These are phyloP conservation scores for Pteromalus puparum DNA, from an alignment of 1,140 invertebrate genomes.

Conservation along the genomic window DNA sequence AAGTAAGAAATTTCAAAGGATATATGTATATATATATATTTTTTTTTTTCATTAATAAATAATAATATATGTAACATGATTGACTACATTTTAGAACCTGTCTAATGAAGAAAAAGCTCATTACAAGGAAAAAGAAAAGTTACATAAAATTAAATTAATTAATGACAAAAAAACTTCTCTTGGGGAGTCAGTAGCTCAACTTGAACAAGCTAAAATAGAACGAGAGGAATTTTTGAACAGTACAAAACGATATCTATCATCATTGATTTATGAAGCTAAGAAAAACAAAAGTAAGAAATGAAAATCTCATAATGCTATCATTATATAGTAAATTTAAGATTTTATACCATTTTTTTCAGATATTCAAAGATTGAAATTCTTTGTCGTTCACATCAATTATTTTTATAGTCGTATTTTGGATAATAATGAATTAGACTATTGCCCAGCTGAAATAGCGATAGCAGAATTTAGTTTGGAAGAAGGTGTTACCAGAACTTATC, in stretches of 20 bases:
- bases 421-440: constrained; percentile 58
- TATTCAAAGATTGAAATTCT: constrained; percentile 59
- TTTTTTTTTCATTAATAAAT: no score
- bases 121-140: constrained; percentile 42
- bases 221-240: constrained; percentile 10
- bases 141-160: neutral
- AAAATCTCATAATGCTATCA: neutral
- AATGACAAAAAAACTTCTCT: neutral
- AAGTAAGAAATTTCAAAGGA: constrained; percentile 44
- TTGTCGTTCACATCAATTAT: constrained; percentile 72
- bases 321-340: neutral
- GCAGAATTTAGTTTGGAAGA: constrained; percentile 74
- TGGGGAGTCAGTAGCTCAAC: neutral
- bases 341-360: constrained; percentile 17
- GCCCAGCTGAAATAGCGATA: constrained; percentile 71
- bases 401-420: constrained; percentile 62
- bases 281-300: constrained; percentile 11
- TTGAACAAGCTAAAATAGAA: neutral
- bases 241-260: constrained; percentile 24
- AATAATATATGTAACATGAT: no score
- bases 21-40: no score
- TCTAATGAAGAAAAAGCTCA: neutral
- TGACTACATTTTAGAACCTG: constrained; percentile 33
- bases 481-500: constrained; percentile 74
- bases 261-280: constrained; percentile 22